Conservation (phyloP, 2,888 invertebrate species). For the Noctua comes region DNA sequence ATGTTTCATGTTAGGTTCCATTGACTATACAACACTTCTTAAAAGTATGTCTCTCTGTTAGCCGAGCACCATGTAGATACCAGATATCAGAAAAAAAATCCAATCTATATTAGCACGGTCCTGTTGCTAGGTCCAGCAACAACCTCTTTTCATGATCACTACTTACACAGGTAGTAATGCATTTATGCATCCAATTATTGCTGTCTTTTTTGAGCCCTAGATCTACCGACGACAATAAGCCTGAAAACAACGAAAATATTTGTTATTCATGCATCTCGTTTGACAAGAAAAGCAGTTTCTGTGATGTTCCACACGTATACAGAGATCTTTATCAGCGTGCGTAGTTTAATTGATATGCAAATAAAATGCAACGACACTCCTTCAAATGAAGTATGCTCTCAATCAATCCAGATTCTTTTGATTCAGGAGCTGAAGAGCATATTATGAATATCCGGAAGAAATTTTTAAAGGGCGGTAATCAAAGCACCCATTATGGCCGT, state of each 20-base stretch:
- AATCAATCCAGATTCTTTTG: conserved; percentile 42
- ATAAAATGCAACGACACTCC: conserved; percentile 30
- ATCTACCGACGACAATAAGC: too few species aligned
- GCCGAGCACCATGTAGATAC: too few species aligned
- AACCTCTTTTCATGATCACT: not conserved
- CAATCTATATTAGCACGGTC: not conserved
- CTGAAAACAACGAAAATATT: not conserved
- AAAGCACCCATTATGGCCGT: conserved; percentile 54
- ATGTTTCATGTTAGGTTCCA: not conserved
- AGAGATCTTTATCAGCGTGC: not conserved
- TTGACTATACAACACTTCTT: too few species aligned
- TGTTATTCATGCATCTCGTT: not conserved
- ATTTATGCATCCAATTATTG: not conserved
- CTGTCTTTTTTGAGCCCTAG: not conserved
- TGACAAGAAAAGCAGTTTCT: not conserved
- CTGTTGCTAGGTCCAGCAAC: not conserved
- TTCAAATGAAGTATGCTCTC: conserved; percentile 21
- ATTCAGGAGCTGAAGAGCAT: conserved; percentile 46
- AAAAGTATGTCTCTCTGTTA: too few species aligned
- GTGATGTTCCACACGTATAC: not conserved
- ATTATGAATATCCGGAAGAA: conserved; percentile 60
- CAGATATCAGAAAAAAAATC: too few species aligned
- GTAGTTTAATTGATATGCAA: conserved; percentile 35
- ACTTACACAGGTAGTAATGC: not conserved
- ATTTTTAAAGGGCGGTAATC: conserved; percentile 46